phyloP scores from a whole-genome alignment of 2,888 invertebrate genomes.

The Heliconius ethilla region DNA sequence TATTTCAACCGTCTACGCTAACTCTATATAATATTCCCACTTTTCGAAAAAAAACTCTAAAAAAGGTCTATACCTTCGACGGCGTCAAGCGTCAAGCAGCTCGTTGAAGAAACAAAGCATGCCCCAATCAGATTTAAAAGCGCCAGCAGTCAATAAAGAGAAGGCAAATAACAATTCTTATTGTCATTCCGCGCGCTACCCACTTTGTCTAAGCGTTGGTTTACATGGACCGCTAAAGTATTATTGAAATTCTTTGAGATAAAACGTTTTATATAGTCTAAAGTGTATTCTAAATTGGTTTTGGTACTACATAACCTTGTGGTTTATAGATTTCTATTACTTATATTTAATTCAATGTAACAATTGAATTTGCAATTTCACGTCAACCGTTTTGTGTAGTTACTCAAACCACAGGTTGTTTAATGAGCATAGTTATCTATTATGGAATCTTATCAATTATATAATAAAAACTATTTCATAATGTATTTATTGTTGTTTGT shows the following conservation, averaged over 20 bases:
- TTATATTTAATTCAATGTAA: no score
- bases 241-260: constrained; percentile 24
- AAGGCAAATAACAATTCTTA: constrained; percentile 55
- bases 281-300: not conserved
- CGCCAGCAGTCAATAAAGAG: constrained; percentile 60
- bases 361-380: not conserved
- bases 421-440: not conserved
- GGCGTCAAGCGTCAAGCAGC: constrained; percentile 29
- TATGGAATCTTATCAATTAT: not conserved
- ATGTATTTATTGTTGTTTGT: not conserved
- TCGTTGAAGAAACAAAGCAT: constrained; percentile 52
- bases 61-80: constrained; percentile 19
- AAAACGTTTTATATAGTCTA: not conserved
- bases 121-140: constrained; percentile 61
- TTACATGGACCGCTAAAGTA: constrained; percentile 33
- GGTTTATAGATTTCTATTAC: no score
- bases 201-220: constrained; percentile 37
- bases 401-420: not conserved
- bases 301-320: no score
- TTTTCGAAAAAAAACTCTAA: constrained; percentile 24
- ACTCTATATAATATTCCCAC: constrained; percentile 16
- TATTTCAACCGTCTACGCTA: not conserved
- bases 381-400: not conserved
- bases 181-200: constrained; percentile 53
- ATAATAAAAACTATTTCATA: not conserved